Evolutionary conservation across 2,797 vertebrate genomes (phyloP), one percentile per base, ranked within the genome.

Genomic region (Sebastes hopkinsi): DNA sequence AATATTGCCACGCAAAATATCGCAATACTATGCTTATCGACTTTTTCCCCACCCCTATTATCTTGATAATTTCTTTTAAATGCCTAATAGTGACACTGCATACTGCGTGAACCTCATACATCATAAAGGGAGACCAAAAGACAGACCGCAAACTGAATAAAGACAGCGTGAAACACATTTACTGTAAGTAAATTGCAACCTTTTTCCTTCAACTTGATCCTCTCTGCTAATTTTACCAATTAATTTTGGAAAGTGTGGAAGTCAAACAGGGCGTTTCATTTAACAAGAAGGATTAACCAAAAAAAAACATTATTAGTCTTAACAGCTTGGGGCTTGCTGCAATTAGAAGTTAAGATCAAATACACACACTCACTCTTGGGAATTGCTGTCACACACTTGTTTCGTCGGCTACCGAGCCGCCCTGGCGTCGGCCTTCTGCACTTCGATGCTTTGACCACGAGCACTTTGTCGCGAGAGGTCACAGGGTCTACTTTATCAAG

Each of bases 301-400:
- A 79, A 72, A 78, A 50, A 38, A 69, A 11, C 3, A 11, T 69
- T 67, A 81, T 80, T 72, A 62, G 61, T 67, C 50, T 42, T 23
- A 64, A 67, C 25, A 22, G 46, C 56, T 83, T 70, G 6, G 46
- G 27, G 59, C 42, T 18, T 20, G 23, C 72, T 78, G 79, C 71
- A 67, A 62, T 78, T 72, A 81, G 32, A 83, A 55, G 67, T 78
- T 77, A 79, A 85, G 77, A 34, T 42, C 38, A 75, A 75, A 75
- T 61, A 23, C 61, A 36, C 67, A 34, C 46, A 7, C 29, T 18
- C 27, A 27, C 52, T 46, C 59, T 34, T 42, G 11, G 58, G 54
- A 61, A 56, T 74, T 20, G 25, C 61, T 32, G 46, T 38, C n/a
- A 32, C 25, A 61, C 11, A 7, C 32, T 46, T 66, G 32, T 77